Conservation (phyloP, 2,113 vertebrate genomes). For the Peromyscus maniculatus region DNA sequence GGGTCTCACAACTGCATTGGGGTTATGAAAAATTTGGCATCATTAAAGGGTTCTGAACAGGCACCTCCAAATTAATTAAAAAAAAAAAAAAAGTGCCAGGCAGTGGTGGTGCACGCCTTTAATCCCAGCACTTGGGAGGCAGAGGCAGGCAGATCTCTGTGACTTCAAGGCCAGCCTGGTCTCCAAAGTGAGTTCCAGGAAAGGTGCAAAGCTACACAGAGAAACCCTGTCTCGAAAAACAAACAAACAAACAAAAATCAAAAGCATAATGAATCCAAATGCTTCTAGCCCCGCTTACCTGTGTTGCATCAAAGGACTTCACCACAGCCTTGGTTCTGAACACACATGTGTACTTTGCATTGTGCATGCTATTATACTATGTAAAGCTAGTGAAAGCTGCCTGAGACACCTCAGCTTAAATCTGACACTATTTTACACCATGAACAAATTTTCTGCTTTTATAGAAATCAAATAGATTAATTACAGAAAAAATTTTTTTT, state of each 20-base stretch:
- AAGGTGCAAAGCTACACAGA: too few relatives aligned
- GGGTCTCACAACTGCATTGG: background rate
- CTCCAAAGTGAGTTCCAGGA: too few relatives aligned
- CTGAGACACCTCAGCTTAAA: background rate
- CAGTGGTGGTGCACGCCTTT: too few relatives aligned
- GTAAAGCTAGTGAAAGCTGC: background rate
- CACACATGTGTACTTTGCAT: background rate
- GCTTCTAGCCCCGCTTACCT: background rate
- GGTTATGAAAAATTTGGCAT: background rate
- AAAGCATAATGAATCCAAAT: background rate
- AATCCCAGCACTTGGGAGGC: too few relatives aligned
- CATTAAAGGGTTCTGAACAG: background rate
- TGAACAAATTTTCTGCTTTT: background rate
- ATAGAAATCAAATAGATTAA: background rate
- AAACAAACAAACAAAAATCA: background rate
- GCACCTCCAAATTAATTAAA: background rate
- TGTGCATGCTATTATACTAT: too few relatives aligned
- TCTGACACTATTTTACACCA: background rate
- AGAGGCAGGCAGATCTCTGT: too few relatives aligned
- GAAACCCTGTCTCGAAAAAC: too few relatives aligned
- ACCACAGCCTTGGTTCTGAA: background rate
- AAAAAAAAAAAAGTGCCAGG: too few relatives aligned
- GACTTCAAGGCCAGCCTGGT: too few relatives aligned
- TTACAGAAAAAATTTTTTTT: background rate
- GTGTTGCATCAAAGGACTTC: background rate